phyloP scores from a whole-genome alignment of 2,888 invertebrate genomes.

The Liopterus haemorrhoidalis region DNA sequence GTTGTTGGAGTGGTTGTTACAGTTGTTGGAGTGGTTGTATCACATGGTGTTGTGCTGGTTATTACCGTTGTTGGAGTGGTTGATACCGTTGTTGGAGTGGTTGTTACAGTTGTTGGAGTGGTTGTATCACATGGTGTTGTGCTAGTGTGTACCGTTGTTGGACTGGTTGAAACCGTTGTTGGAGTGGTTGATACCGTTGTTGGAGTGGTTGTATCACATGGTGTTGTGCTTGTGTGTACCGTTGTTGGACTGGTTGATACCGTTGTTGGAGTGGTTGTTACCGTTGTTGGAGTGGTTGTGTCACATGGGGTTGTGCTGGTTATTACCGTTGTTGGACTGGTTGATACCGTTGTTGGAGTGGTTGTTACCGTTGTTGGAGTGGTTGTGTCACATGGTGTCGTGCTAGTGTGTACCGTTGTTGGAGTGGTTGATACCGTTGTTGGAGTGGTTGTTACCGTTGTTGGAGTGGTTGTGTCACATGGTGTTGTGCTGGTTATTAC shows the following conservation, averaged over 20 bases:
- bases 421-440: background rate
- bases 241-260: background rate
- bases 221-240: too few species aligned
- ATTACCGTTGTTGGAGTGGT: slow-evolving; percentile 2
- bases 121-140: background rate
- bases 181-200: background rate
- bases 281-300: background rate
- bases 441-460: background rate
- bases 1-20: background rate
- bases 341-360: slow-evolving; percentile 2
- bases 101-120: background rate
- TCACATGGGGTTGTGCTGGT: slow-evolving; percentile 2
- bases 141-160: background rate
- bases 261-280: slow-evolving; percentile 3
- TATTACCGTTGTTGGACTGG: slow-evolving; percentile 7
- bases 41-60: slow-evolving; percentile 1
- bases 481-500: background rate
- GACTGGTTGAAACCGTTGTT: background rate
- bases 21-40: background rate
- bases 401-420: background rate
- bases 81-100: slow-evolving; percentile 1
- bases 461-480: background rate
- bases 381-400: background rate
- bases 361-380: background rate
- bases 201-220: too few species aligned